Evolutionary conservation across 2,888 invertebrate species (phyloP), one percentile per base, ranked within the genome.

Genomic region (Candidula unifasciata): DNA sequence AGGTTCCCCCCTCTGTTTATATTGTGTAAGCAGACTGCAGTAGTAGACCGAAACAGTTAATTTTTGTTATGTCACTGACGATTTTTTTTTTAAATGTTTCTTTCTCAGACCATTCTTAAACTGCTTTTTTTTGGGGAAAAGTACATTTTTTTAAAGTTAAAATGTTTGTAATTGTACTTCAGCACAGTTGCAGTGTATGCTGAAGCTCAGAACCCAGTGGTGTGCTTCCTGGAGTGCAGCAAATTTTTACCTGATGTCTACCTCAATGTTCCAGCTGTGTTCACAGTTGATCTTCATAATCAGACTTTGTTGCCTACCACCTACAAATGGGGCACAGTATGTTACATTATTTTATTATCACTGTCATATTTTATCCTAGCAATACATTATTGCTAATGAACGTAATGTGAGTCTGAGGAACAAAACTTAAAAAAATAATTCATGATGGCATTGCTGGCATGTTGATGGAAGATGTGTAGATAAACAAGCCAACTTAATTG

Each of bases 131-230:
- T 24, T 44, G 44, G 44, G 44, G 13, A 44, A 44, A 10, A 44
- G 13, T 44, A 44, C 44, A 44, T 44, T 6, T 44, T 44, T 44
- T 44, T 13, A 44, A 60, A 60, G n/a, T 24, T 60, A 21, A 60
- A 60, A 24, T 60, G 60, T 60, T 21, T 24, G 21, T 60, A 21
- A 57, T 78, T 71, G 33, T 30, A 24, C 21, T 68, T 74, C 88
- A 92, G 92, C 83, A 88, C 87, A n/a, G 83, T 92, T 57, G 88
- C 86, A 13, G 89, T 88, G 33, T 88, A 85, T 84, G 93, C 88
- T 8, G 93, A 93, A 86, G 93, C 93, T 8, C 93, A 93, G 90
- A 87, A 86, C 1, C 92, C 93, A 0, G 85, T 89, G 44, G 93
- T 91, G 0, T 93, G 92, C 84, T 88, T 93, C 30, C 82, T 90